Base-by-base conservation (phyloP, 1,140 invertebrate species). In the Papilio aristodemus region DNA sequence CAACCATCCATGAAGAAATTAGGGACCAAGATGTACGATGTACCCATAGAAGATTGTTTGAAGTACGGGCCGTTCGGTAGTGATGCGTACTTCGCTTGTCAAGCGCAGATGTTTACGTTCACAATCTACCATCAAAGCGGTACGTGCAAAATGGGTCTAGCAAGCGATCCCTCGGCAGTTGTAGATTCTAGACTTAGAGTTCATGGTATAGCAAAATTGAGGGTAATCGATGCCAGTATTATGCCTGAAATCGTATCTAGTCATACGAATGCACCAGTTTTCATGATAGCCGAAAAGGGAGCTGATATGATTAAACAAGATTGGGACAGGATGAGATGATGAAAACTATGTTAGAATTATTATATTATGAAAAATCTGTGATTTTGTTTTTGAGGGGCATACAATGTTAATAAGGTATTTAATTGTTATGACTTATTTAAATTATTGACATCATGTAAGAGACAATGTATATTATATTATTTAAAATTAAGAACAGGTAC, bases 111-210 rank as follows among this genome's bases (percentile, higher is more conserved):
- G 79, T 93, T 96, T 27, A 95, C 96, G 0, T 93, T 95, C 68
- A 96, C 94, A 1, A 94, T 97, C 59, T 96, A 96, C 80, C 96
- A 97, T 80, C 95, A 95, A 64, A 94, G 94, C 13, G 96, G 96
- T 0, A 97, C 96, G 0, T 96, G 95, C 79, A 97, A 96, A 89
- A 98, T 98, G 97, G 97, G 96, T 0, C 91, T 93, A 0, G 71
- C 79, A 27, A 86, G 71, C 0, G 96, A 97, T 84, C 92, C 93
- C 0, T 90, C 93, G 0, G 93, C 95, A 7, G 96, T 97, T 0
- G 95, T 97, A 0, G 94, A 96, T 86, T 90, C 94, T 0, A 92
- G 94, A 70, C 82, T 96, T 66, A 90, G 93, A 70, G 95, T 96
- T 0, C 93, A 95, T 66, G 96, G 95, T 2, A 91, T 97, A 13